These are phyloP conservation scores for Gari tellinella DNA, from an alignment of 2,888 invertebrate species.

Conservation along the genomic window DNA sequence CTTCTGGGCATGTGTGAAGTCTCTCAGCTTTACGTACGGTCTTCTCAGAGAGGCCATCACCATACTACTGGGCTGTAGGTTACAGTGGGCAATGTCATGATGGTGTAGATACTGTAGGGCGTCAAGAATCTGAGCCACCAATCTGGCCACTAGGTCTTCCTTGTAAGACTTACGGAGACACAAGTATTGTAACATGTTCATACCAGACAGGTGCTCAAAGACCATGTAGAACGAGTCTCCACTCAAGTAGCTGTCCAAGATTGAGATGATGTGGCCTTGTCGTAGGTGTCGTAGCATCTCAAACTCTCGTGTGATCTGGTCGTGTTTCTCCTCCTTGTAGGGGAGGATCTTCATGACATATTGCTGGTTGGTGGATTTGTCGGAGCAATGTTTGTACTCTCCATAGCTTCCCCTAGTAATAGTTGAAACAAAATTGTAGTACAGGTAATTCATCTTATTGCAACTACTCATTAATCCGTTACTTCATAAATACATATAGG, in stretches of 20 bases:
- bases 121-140: slow-evolving; percentile 89
- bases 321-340: slow-evolving; percentile 82
- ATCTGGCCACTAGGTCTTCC: slow-evolving; percentile 95
- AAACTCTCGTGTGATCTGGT: slow-evolving; percentile 90
- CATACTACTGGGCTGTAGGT: slow-evolving; percentile 96
- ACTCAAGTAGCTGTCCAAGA: slow-evolving; percentile 85
- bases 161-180: slow-evolving; percentile 95
- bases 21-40: slow-evolving; percentile 91
- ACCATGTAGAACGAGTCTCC: slow-evolving; percentile 83
- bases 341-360: slow-evolving; percentile 92
- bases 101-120: slow-evolving; percentile 94
- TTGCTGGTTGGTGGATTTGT: slow-evolving; percentile 87
- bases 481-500: too few species aligned
- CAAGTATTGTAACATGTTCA: slow-evolving; percentile 95
- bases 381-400: slow-evolving; percentile 52
- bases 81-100: slow-evolving; percentile 88
- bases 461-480: too few species aligned
- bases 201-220: slow-evolving; percentile 89
- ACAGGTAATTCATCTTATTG: too few species aligned
- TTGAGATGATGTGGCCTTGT: slow-evolving; percentile 93
- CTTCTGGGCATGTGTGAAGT: slow-evolving; percentile 93
- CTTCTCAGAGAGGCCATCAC: slow-evolving; percentile 91
- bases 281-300: slow-evolving; percentile 90
- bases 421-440: not conserved
- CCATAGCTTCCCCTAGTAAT: slow-evolving; percentile 90